These are phyloP conservation scores for Drosophila mayaguana DNA, from an alignment of 2,888 invertebrate genomes.

Conservation along the genomic window DNA sequence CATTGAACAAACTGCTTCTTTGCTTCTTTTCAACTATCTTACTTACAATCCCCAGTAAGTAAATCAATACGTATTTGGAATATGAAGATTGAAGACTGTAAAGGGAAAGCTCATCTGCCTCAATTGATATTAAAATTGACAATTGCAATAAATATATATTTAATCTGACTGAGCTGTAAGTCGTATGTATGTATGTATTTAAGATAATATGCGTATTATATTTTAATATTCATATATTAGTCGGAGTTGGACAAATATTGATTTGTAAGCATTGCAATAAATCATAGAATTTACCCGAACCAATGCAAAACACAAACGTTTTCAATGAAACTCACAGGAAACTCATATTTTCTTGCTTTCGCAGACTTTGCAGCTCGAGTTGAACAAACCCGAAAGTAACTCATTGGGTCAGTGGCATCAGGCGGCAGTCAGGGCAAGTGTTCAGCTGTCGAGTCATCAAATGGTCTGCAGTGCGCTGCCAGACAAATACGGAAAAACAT, in stretches of 20 bases:
- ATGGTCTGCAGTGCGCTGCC: slow-evolving; percentile 48
- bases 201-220: not conserved
- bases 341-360: not conserved
- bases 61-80: too few relatives aligned
- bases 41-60: too few relatives aligned
- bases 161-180: too few relatives aligned
- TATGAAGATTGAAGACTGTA: too few relatives aligned
- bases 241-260: not conserved
- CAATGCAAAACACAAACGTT: not conserved
- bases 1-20: too few relatives aligned
- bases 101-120: too few relatives aligned
- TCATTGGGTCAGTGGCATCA: slow-evolving; percentile 78
- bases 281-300: not conserved
- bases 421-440: not conserved
- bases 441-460: slow-evolving; percentile 34
- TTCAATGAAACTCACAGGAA: not conserved
- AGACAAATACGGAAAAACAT: slow-evolving; percentile 70
- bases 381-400: slow-evolving; percentile 59
- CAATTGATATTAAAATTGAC: too few relatives aligned
- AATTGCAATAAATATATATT: too few relatives aligned
- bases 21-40: too few relatives aligned
- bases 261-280: not conserved
- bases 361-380: slow-evolving; percentile 16
- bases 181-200: too few relatives aligned
- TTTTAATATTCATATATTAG: not conserved